Evolutionary conservation across 2,113 vertebrate genomes (phyloP).

Genomic region (Geothlypis trichas): DNA sequence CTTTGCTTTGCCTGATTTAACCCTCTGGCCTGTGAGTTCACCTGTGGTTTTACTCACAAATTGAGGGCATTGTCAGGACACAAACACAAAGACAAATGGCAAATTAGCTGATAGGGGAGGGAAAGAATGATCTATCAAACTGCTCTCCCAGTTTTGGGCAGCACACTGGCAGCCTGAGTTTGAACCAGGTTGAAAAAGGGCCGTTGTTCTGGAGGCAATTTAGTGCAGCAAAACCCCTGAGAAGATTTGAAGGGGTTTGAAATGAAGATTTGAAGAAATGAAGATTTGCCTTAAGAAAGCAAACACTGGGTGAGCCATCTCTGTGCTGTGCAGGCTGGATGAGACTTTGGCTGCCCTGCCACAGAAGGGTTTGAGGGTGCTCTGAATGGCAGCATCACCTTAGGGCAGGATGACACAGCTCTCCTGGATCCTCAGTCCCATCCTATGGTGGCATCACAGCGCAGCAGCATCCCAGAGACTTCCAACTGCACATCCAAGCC

Average conservation of each 20-base stretch:
- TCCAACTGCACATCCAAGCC: not conserved
- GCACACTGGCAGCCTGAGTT: not conserved
- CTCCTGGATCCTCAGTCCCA: not conserved
- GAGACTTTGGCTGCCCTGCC: not conserved
- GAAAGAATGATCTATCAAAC: not conserved
- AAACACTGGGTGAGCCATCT: not conserved
- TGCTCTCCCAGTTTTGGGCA: not conserved
- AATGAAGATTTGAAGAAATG: no score
- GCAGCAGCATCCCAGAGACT: not conserved
- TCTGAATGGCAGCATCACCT: rapidly evolving
- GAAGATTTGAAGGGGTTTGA: not conserved
- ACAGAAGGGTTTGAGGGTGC: not conserved
- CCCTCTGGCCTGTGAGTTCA: not conserved
- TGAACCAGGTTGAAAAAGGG: not conserved
- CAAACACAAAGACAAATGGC: not conserved
- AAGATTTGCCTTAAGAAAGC: not conserved
- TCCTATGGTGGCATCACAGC: rapidly evolving
- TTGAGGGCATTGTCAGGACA: not conserved
- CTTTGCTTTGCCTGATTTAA: not conserved
- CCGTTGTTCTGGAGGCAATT: not conserved
- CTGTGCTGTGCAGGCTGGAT: not conserved
- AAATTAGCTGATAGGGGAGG: not conserved
- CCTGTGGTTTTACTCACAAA: not conserved
- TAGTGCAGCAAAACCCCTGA: not conserved
- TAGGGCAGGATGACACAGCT: rapidly evolving